Evolutionary conservation across 2,888 invertebrate genomes (phyloP), one percentile per base, ranked within the genome.

Genomic region (Cheilosia vernalis): DNA sequence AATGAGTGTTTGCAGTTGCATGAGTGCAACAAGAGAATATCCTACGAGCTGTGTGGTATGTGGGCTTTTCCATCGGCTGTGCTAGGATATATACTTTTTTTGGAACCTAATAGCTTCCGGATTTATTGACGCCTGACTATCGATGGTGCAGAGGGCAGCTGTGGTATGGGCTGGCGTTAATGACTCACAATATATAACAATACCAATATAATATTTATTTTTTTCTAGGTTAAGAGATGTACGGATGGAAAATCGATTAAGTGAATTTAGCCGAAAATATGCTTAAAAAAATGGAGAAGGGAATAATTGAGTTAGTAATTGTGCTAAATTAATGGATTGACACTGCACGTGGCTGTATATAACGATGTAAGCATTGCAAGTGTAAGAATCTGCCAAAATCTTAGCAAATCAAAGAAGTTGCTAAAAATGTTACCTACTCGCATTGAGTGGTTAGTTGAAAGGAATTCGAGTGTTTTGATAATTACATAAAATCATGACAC

Each of bases 61-160:
- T 76, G 64, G 64, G 76, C 19, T 76, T 56, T 61, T 40, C 30
- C 33, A 63, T 63, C 33, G 33, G 33, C 55, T 58, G 42, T 21
- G 24, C 24, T 15, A 60, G 51, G 13, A 13, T 7, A 24, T 4
- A n/a, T 15, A 30, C 19, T 10, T 19, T 42, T 27, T 74, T 76
- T 40, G n/a, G 19, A 40, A 44, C 42, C 53, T 77, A 67, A 77
- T 77, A 47, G 77, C 61, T 61, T 77, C 67, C 67, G 61, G 77
- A 60, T 77, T 60, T 77, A 67, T 77, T 67, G 67, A 67, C 67
- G 77, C 60, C 67, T 55, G 77, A 53, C 67, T 40, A 67, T n/a
- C 17, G 53, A 13, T 40, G 58, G 30, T 37, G 40, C 70, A 70
- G 37, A 15, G 33, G 53, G 10, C 9, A 47, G 13, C 27, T 40